These are phyloP conservation scores for Aphelenchoides avenae DNA, from an alignment of 1,140 invertebrate species.

Conservation along the genomic window DNA sequence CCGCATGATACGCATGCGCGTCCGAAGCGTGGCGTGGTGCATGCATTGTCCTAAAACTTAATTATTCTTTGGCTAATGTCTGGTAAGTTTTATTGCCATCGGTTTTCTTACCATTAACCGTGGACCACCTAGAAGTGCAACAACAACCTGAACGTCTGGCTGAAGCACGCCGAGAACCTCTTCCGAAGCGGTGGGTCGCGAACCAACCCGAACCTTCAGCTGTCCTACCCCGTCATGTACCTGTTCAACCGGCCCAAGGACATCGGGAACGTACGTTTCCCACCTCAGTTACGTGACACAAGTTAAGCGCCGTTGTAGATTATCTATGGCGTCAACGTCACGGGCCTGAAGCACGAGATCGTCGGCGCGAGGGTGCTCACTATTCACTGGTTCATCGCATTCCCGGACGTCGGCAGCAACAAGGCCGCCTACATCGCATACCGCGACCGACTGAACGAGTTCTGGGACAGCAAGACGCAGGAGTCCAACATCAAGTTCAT, in stretches of 20 bases:
- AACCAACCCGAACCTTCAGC: conserved; percentile 55
- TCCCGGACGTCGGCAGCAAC: conserved; percentile 29
- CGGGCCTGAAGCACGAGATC: conserved; percentile 57
- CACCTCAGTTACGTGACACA: too few species aligned
- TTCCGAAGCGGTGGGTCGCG: conserved; percentile 47
- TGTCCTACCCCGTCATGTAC: conserved; percentile 59
- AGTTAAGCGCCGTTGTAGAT: conserved; percentile 42
- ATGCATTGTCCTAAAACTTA: too few species aligned
- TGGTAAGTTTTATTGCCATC: too few species aligned
- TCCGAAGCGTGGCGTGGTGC: too few species aligned
- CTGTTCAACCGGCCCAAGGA: conserved; percentile 58
- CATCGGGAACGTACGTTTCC: conserved; percentile 48
- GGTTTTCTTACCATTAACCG: too few species aligned
- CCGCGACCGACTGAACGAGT: conserved; percentile 49
- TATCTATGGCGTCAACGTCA: conserved; percentile 57
- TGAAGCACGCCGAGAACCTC: conserved; percentile 58
- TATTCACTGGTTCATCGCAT: conserved; percentile 54
- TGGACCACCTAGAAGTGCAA: conserved; percentile 45
- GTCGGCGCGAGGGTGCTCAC: conserved; percentile 54
- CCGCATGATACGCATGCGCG: too few species aligned
- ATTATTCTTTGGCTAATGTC: too few species aligned
- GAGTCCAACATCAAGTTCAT: conserved; percentile 54
- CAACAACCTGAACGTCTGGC: conserved; percentile 51
- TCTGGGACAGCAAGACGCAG: conserved; percentile 51
- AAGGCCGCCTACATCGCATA: conserved; percentile 45